Base-by-base conservation (phyloP, 2,888 invertebrate species). In the Vandiemenella viatica region DNA sequence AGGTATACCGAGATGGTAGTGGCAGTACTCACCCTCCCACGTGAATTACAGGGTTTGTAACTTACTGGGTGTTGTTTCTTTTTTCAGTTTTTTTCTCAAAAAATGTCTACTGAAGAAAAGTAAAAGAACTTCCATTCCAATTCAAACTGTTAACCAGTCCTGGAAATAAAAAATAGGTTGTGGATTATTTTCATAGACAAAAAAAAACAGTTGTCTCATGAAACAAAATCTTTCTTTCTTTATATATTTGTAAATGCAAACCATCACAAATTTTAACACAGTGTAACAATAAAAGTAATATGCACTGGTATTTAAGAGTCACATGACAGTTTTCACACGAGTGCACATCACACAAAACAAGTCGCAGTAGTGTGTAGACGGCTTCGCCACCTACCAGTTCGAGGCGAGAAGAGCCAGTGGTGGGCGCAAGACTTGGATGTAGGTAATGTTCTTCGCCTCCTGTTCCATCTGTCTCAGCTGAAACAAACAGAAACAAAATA, bases 401-500 rank as follows among this genome's bases (percentile, higher is more conserved):
- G 58, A 76, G 74, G 50, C 75, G 63, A 47, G 65, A 64, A n/a
- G n/a, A n/a, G n/a, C n/a, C n/a, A 49, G 77, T 68, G 4, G 78
- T 71, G n/a, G 68, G 60, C 16, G 66, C 66, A 55, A 90, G 70
- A 62, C 84, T 85, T n/a, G 89, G 90, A 65, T 91, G 91, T 18
- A 91, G 71, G 61, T 91, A 91, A 52, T 80, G 76, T 53, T 70
- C 73, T 41, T 58, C 59, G 7, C 62, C 64, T 47, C 64, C 63
- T 49, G 72, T 73, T 43, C 68, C 71, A 48, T 68, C 72, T n/a
- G 38, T 43, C 19, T 32, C 50, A 46, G 19, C 32, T 32, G 32
- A 32, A 32, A n/a, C n/a, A n/a, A n/a, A n/a, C n/a, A n/a, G n/a
- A n/a, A n/a, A n/a, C n/a, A n/a, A n/a, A n/a, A n/a, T n/a, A n/a